phyloP scores from a whole-genome alignment of 2,113 vertebrate genomes.

The Pseudois nayaur region DNA sequence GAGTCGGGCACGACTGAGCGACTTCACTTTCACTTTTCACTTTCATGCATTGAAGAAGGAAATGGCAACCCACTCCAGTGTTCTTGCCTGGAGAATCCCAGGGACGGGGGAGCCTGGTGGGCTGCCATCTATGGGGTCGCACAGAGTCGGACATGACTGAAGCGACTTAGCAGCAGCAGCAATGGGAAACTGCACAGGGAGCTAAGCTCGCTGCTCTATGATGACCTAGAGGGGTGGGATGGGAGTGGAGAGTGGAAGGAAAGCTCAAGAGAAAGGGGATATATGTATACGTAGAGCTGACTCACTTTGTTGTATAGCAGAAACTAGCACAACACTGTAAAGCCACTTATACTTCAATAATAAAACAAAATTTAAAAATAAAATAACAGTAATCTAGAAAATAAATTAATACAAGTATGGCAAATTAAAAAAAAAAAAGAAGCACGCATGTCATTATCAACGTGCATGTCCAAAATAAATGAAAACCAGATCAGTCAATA shows the following conservation, averaged over 20 bases:
- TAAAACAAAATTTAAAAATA: neutral
- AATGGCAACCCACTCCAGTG: too few relatives aligned
- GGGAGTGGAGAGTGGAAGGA: neutral
- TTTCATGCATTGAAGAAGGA: too few relatives aligned
- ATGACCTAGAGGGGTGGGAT: neutral
- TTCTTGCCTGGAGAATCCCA: too few relatives aligned
- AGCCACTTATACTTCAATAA: neutral
- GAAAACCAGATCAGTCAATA: neutral
- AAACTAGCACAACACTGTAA: neutral
- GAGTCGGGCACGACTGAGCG: accelerated
- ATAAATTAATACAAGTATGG: neutral
- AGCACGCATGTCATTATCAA: neutral
- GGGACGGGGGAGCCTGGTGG: too few relatives aligned
- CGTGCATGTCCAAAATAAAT: neutral
- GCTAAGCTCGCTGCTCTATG: neutral
- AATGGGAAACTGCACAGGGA: neutral
- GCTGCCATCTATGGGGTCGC: too few relatives aligned
- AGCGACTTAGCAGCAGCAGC: too few relatives aligned
- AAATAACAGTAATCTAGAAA: neutral
- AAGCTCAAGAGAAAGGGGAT: neutral
- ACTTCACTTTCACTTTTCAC: too few relatives aligned
- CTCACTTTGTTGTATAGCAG: neutral
- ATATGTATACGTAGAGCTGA: neutral
- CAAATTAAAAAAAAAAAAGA: neutral
- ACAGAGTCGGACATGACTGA: too few relatives aligned